A percentile compares a stretch with the other conserved stretches of the same genome.
Evolutionary conservation across 2,888 invertebrate species (phyloP).

Genomic region (Alloplasta piceator): DNA sequence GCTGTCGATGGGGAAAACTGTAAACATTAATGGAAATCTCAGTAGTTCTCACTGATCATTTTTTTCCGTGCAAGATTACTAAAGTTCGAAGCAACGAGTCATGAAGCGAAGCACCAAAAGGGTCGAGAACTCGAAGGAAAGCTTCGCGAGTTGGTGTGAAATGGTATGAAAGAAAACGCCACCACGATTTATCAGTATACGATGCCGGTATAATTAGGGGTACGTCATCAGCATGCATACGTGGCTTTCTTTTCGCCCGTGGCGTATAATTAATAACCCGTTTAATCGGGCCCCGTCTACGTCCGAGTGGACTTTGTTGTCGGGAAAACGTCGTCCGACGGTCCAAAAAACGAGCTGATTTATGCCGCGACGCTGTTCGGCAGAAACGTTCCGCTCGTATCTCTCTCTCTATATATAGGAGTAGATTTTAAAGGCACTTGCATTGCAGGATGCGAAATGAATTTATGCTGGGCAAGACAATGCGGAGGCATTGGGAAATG

Average conservation of each 20-base stretch:
- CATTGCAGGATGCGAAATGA: too few species aligned
- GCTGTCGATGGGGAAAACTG: too few species aligned
- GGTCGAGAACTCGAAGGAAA: constrained; percentile 14
- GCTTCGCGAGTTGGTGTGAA: too few species aligned
- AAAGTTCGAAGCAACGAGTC: constrained; percentile 3
- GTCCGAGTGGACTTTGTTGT: constrained; percentile 66
- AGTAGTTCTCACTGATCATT: too few species aligned
- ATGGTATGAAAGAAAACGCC: constrained; percentile 23
- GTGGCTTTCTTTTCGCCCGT: constrained; percentile 65
- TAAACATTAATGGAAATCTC: too few species aligned
- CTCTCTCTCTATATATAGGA: not conserved
- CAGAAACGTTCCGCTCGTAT: constrained; percentile 20
- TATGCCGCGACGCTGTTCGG: constrained; percentile 67
- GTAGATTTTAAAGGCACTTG: too few species aligned
- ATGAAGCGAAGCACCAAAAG: not conserved
- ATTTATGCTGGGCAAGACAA: too few species aligned
- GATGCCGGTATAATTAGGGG: constrained; percentile 35
- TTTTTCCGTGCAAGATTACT: too few species aligned
- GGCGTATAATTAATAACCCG: constrained; percentile 79
- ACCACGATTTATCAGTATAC: constrained; percentile 50
- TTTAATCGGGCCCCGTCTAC: constrained; percentile 78
- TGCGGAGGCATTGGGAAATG: too few species aligned
- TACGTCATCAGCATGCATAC: constrained; percentile 44
- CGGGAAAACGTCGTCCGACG: constrained; percentile 69
- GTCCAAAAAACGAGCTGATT: constrained; percentile 78